Evolutionary conservation across 2,797 vertebrate genomes (phyloP).

Genomic region (Thamnophis elegans): DNA sequence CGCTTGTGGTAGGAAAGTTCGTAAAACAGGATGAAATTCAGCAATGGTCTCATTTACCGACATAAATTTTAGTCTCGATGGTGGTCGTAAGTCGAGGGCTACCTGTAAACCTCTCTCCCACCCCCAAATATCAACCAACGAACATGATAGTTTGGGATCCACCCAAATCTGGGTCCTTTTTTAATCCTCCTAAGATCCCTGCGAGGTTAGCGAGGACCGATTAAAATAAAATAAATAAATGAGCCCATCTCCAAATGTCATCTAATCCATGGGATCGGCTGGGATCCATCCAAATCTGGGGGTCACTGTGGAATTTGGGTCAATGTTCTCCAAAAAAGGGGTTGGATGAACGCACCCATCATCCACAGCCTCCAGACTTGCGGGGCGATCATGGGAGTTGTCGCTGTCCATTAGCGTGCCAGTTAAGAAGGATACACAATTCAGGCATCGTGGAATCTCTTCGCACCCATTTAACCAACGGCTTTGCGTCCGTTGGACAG

Average conservation of each 20-base stretch:
- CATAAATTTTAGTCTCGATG: background rate
- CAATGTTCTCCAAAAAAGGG: background rate
- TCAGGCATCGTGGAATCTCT: background rate
- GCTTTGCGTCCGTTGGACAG: background rate
- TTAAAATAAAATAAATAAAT: background rate
- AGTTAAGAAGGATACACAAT: background rate
- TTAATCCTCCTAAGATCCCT: background rate
- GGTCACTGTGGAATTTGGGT: background rate
- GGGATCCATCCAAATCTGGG: background rate
- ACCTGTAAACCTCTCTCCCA: background rate
- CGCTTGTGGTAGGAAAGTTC: background rate
- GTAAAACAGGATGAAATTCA: background rate
- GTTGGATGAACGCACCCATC: background rate
- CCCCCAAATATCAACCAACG: background rate
- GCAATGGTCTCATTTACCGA: background rate
- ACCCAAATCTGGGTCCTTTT: background rate
- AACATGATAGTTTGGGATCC: background rate
- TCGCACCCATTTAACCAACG: background rate
- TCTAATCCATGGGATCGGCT: background rate
- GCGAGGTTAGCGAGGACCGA: background rate
- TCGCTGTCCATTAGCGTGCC: background rate
- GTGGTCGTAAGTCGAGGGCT: background rate
- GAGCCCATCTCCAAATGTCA: background rate
- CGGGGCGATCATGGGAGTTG: background rate
- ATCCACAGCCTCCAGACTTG: background rate